phyloP scores from a whole-genome alignment of 2,113 vertebrate species.

The Oreochromis aureus region DNA sequence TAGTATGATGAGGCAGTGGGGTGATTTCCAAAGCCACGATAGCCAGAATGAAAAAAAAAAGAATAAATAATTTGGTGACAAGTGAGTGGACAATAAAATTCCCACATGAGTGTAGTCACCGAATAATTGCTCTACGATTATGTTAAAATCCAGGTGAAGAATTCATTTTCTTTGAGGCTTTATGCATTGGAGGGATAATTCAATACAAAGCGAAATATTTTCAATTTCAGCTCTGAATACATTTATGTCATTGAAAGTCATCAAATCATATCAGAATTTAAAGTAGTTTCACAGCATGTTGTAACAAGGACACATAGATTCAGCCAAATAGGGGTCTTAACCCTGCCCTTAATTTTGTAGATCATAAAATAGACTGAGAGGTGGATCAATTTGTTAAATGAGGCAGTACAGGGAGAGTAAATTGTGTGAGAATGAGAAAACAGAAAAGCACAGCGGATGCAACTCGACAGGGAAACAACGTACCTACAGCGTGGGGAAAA shows the following conservation, averaged over 20 bases:
- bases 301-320: conserved; percentile 32
- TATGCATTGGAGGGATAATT: conserved; percentile 25
- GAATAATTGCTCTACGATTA: conserved; percentile 45
- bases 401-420: conserved; percentile 67
- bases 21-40: conserved; percentile 28
- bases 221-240: conserved; percentile 73
- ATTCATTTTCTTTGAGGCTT: conserved; percentile 32
- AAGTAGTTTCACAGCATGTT: conserved; percentile 10
- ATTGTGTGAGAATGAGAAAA: conserved; percentile 66
- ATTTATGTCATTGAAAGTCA: conserved; percentile 58
- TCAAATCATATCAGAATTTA: conserved; percentile 42
- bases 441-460: conserved; percentile 61
- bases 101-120: conserved; percentile 26
- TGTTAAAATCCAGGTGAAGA: conserved; percentile 24
- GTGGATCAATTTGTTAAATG: conserved; percentile 79
- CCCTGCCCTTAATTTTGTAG: conserved; percentile 57
- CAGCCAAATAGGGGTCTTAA: conserved; percentile 56
- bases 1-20: conserved; percentile 4
- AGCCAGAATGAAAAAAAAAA: conserved; percentile 17
- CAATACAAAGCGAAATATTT: conserved; percentile 1
- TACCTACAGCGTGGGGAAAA: conserved; percentile 43
- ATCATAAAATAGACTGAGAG: conserved; percentile 71
- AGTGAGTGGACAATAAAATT: conserved; percentile 19
- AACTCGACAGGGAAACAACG: conserved; percentile 55
- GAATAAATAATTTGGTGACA: conserved; percentile 45